Base-by-base conservation (phyloP, 2,113 vertebrate species). In the Boleophthalmus pectinirostris region DNA sequence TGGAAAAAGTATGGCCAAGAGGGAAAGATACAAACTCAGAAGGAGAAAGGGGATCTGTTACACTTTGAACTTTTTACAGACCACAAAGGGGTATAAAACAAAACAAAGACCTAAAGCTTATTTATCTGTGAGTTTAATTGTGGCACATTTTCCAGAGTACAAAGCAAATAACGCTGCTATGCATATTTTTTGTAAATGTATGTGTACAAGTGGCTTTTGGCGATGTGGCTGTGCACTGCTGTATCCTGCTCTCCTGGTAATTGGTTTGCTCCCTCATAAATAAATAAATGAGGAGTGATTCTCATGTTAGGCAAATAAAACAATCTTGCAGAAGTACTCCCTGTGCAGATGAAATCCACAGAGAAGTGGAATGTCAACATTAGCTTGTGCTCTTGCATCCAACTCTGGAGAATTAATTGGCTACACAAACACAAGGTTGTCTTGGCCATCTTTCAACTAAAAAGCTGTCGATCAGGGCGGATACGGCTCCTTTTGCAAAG, bases 221-320 rank as follows among this genome's bases (percentile, higher is more conserved):
- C 75, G 76, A 77, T 78, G 81, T 72, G 61, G 66, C 67, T 82
- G 74, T 72, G 72, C 79, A 73, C 63, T 23, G 24, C 68, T 71
- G 86, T 82, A 85, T 84, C 81, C 84, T 87, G 87, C 88, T 87
- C 81, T 89, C 87, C 78, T 49, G n/a, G 74, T 90, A 90, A 93
- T 90, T 89, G 91, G 88, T 91, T 87, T 88, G 85, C 78, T 84
- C 81, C 87, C 77, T 91, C 89, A 91, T 91, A 88, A 89, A 93
- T 92, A 92, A 91, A 90, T 90, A 91, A 88, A 92, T 83, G 85
- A 81, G 80, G 92, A 85, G 81, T 76, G 85, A 92, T 91, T 87
- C 85, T 85, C 63, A 70, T 90, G 90, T 90, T 89, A 81, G 88
- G 83, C 87, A 93, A 94, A 93, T 90, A 92, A 89, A 92, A 92